phyloP scores from a whole-genome alignment of 2,888 invertebrate species.

The Clanis bilineata region DNA sequence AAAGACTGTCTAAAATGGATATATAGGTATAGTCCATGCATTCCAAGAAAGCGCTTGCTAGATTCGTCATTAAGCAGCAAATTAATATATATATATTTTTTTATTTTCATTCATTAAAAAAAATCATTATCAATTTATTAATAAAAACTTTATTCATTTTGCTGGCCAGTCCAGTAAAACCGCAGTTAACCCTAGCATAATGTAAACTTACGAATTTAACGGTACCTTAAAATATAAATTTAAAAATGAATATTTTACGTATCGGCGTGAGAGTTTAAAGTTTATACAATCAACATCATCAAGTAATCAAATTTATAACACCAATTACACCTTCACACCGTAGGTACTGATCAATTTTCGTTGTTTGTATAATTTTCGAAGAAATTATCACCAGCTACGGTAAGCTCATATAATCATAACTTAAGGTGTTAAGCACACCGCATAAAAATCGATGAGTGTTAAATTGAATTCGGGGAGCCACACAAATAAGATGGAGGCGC shows the following conservation, averaged over 20 bases:
- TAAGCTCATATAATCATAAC: constrained; percentile 66
- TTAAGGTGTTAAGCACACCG: constrained; percentile 59
- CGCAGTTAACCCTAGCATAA: no score
- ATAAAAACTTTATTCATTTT: no score
- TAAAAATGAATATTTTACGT: not conserved
- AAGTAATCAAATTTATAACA: constrained; percentile 46
- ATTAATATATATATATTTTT: no score
- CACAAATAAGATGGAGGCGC: constrained; percentile 74
- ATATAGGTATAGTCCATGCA: no score
- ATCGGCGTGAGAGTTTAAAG: not conserved
- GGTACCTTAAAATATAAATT: not conserved
- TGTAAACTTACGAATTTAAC: no score
- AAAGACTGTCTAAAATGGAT: no score
- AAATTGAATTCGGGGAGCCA: constrained; percentile 78
- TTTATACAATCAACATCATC: not conserved
- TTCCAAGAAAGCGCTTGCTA: no score
- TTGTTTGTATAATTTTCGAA: constrained; percentile 60
- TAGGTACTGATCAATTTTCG: constrained; percentile 52
- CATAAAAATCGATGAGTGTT: constrained; percentile 74
- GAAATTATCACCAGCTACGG: constrained; percentile 68
- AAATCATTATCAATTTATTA: no score
- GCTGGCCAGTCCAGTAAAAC: no score
- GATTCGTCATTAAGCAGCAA: no score
- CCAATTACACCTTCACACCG: constrained; percentile 59
- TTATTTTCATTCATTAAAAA: no score